phyloP scores from a whole-genome alignment of 2,888 invertebrate species.

The Coronaproctus castanopsis region DNA sequence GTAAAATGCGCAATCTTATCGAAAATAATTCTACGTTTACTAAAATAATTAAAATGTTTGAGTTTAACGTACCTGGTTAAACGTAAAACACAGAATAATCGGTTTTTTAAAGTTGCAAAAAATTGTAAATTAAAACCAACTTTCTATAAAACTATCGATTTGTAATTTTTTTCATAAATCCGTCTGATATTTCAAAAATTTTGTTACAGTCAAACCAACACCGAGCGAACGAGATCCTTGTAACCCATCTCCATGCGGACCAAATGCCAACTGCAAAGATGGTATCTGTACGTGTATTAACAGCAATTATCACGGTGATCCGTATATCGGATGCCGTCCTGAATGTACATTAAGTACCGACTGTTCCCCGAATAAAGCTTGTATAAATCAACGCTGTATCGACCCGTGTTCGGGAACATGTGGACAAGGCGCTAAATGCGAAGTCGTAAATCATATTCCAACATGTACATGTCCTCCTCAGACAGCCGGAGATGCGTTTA shows the following conservation, averaged over 20 bases:
- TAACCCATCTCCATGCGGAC: constrained; percentile 40
- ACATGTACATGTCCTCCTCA: constrained; percentile 36
- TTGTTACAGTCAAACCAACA: too few relatives aligned
- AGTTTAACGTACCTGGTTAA: too few relatives aligned
- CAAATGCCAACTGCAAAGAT: constrained; percentile 42
- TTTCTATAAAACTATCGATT: too few relatives aligned
- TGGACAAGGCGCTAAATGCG: constrained; percentile 34
- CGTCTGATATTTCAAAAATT: too few relatives aligned
- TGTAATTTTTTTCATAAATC: too few relatives aligned
- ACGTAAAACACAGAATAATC: too few relatives aligned
- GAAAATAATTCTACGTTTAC: too few relatives aligned
- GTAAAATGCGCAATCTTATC: too few relatives aligned
- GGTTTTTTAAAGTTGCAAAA: too few relatives aligned
- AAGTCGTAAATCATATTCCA: constrained; percentile 35
- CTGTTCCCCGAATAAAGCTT: constrained; percentile 45
- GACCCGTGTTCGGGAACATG: constrained; percentile 43
- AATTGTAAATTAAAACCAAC: too few relatives aligned
- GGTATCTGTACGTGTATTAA: constrained; percentile 29
- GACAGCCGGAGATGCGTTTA: constrained; percentile 37
- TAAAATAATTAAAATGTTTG: too few relatives aligned
- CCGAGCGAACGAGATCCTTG: constrained; percentile 34
- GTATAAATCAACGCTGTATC: constrained; percentile 50
- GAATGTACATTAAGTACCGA: constrained; percentile 56
- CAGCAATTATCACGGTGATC: constrained; percentile 29
- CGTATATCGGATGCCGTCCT: constrained; percentile 46